A percentile compares a stretch with the other conserved stretches of the same genome.
Conservation (phyloP, 2,113 vertebrate genomes). For the Lynx canadensis region DNA sequence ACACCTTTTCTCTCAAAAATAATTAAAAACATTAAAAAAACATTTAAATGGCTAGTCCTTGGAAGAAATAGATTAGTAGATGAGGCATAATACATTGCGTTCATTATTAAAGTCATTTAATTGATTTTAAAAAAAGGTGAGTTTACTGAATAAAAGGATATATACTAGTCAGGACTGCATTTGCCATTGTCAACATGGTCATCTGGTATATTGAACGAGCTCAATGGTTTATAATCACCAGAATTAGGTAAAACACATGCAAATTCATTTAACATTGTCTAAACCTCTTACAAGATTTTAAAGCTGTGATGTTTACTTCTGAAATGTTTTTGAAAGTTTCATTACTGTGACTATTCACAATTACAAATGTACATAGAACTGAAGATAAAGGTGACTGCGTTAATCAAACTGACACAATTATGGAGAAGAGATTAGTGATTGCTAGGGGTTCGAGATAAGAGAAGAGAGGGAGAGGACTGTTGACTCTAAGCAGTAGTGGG, state of each 20-base stretch:
- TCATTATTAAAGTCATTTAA: background rate
- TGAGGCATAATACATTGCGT: background rate
- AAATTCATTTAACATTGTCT: background rate
- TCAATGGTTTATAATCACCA: background rate
- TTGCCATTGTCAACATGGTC: background rate
- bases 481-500: background rate
- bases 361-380: slow-evolving; percentile 6
- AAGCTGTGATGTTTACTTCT: slow-evolving; percentile 29
- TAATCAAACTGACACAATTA: background rate
- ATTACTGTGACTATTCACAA: background rate
- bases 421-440: background rate
- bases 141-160: background rate
- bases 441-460: background rate
- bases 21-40: too few relatives aligned
- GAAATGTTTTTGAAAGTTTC: background rate
- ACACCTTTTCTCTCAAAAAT: too few relatives aligned
- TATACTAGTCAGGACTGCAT: background rate
- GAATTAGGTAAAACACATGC: background rate
- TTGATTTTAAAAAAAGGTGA: background rate
- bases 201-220: background rate
- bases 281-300: background rate
- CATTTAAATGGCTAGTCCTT: background rate
- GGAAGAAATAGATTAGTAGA: background rate
- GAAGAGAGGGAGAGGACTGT: background rate
- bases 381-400: background rate